A percentile compares a stretch with the other conserved stretches of the same genome.
Evolutionary conservation across 30 jellyfish, hydroid and myxozoan species (phyloP).

Genomic region (Aurelia coerulea): DNA sequence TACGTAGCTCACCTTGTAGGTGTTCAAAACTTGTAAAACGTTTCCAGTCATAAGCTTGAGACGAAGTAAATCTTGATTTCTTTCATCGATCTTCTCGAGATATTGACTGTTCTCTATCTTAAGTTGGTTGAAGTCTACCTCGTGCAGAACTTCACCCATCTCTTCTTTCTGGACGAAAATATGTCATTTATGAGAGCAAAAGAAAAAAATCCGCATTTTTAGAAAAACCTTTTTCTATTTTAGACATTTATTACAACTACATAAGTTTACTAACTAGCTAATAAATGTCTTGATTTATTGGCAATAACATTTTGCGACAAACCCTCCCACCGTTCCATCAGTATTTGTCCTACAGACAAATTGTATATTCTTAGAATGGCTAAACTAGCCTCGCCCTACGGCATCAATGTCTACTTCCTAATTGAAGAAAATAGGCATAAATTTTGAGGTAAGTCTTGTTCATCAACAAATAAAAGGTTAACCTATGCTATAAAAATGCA

Average conservation of each 20-base stretch:
- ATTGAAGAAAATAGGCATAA: no score
- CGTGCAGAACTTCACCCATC: constrained; percentile 97
- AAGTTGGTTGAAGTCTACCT: constrained; percentile 90
- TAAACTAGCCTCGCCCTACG: no score
- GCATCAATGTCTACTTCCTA: no score
- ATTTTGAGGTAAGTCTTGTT: no score
- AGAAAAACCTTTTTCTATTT: background rate
- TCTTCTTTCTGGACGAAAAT: constrained; percentile 78
- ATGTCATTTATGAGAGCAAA: background rate
- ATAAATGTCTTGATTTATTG: background rate
- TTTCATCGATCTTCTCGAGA: constrained; percentile 90
- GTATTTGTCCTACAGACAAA: no score
- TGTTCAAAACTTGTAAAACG: constrained; percentile 79
- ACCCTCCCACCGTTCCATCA: no score
- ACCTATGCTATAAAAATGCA: no score
- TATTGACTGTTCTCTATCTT: constrained; percentile 92
- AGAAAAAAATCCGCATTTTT: background rate
- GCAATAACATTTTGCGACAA: background rate
- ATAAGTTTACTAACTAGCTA: background rate
- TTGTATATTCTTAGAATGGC: no score
- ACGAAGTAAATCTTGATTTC: constrained; percentile 88
- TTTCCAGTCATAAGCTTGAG: constrained; percentile 87
- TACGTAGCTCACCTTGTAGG: constrained; percentile 65
- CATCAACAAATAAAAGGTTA: no score
- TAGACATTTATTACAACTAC: background rate